A percentile compares a stretch with the other conserved stretches of the same genome.
Conservation (phyloP, 2,113 vertebrate genomes). For the Festucalex cinctus region DNA sequence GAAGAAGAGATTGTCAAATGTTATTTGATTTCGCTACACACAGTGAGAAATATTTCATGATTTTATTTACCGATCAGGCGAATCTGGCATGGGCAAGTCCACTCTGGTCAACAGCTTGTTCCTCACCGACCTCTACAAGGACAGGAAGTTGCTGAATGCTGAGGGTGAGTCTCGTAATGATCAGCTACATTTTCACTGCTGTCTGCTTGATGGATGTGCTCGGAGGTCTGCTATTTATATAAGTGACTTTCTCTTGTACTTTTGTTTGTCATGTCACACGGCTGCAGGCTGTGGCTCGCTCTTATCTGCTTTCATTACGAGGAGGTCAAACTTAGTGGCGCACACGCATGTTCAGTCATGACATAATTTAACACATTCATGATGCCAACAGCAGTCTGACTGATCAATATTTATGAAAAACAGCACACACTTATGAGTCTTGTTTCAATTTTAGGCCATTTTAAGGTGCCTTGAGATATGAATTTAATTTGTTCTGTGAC, state of each 20-base stretch:
- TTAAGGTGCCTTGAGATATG: too few relatives aligned
- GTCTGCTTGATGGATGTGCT: background rate
- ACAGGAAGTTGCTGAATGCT: constrained; percentile 93
- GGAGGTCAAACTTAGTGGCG: background rate
- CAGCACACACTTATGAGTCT: too few relatives aligned
- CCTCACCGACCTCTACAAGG: constrained; percentile 97
- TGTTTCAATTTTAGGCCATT: too few relatives aligned
- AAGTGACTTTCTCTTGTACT: background rate
- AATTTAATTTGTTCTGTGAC: too few relatives aligned
- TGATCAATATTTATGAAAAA: background rate
- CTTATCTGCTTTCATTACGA: background rate
- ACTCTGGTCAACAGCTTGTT: constrained; percentile 97
- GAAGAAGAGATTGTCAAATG: too few relatives aligned
- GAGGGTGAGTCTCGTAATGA: constrained; percentile 79
- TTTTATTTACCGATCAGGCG: constrained; percentile 74
- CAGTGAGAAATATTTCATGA: too few relatives aligned
- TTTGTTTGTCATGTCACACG: background rate
- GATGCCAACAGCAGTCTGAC: too few relatives aligned
- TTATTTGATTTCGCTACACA: too few relatives aligned
- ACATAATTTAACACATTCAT: background rate
- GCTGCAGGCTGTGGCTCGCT: background rate
- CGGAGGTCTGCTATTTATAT: background rate
- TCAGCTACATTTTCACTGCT: background rate
- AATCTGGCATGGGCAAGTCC: constrained; percentile 97
- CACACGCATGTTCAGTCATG: background rate